Conservation (phyloP, 2,113 vertebrate genomes). For the Anser brachyrhynchus region DNA sequence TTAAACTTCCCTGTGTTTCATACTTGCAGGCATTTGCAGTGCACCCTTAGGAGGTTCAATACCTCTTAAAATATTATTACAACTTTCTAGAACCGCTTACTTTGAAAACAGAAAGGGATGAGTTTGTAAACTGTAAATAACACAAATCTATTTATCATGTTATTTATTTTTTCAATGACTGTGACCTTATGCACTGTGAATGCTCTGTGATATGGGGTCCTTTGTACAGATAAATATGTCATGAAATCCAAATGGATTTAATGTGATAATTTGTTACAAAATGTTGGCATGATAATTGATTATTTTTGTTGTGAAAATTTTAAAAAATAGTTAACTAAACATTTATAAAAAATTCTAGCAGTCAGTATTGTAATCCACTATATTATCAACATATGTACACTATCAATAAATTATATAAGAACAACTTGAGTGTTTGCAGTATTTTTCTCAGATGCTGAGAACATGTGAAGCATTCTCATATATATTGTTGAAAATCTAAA, state of each 20-base stretch:
- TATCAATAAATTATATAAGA: slow-evolving; percentile 71
- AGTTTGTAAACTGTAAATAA: slow-evolving; percentile 77
- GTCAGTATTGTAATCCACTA: slow-evolving; percentile 77
- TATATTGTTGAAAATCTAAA: background rate
- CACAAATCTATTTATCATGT: slow-evolving; percentile 74
- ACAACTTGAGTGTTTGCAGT: background rate
- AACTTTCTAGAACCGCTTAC: slow-evolving; percentile 62
- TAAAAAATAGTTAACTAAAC: slow-evolving; percentile 68
- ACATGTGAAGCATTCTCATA: background rate
- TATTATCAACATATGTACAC: slow-evolving; percentile 62
- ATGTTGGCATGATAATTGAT: slow-evolving; percentile 76
- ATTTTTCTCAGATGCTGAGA: background rate
- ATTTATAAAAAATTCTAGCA: slow-evolving; percentile 85
- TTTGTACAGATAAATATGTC: slow-evolving; percentile 84
- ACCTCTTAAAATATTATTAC: slow-evolving; percentile 47
- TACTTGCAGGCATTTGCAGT: background rate
- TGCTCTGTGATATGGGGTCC: slow-evolving; percentile 90
- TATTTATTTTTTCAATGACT: slow-evolving; percentile 87
- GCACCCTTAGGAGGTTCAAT: slow-evolving; percentile 6
- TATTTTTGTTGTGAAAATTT: slow-evolving; percentile 80
- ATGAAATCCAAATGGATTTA: slow-evolving; percentile 73
- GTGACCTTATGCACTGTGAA: slow-evolving; percentile 99
- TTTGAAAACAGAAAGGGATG: slow-evolving; percentile 67
- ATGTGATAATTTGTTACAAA: slow-evolving; percentile 75
- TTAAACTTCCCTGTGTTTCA: background rate